A percentile compares a stretch with the other conserved stretches of the same genome.
phyloP scores from a whole-genome alignment of 2,113 vertebrate species.

The Mungos mungo region DNA sequence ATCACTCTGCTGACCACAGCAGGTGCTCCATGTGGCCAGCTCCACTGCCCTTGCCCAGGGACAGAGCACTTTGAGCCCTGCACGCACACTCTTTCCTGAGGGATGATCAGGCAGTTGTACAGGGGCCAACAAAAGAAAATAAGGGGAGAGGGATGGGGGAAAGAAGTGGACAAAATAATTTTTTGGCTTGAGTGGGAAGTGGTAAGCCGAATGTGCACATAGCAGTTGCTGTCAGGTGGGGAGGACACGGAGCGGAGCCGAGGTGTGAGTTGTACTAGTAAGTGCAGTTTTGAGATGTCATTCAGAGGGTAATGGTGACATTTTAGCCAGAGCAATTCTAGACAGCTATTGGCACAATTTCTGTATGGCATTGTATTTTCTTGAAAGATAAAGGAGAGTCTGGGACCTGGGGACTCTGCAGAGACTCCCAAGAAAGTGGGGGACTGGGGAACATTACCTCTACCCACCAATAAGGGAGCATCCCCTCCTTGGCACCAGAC shows the following conservation, averaged over 20 bases:
- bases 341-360: not conserved
- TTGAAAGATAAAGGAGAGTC: not conserved
- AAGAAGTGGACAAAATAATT: not conserved
- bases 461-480: too few species aligned
- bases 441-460: too few species aligned
- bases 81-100: not conserved
- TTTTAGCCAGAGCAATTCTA: not conserved
- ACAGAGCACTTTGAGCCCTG: rapidly evolving
- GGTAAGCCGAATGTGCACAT: rapidly evolving
- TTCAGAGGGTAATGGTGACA: not conserved
- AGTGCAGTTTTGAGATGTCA: not conserved
- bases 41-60: not conserved
- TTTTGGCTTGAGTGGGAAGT: not conserved
- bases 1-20: rapidly evolving
- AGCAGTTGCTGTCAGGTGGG: not conserved
- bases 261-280: not conserved
- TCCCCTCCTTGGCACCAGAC: not conserved
- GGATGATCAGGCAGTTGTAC: too few species aligned
- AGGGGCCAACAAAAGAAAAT: not conserved
- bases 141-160: not conserved
- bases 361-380: not conserved
- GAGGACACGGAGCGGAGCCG: not conserved
- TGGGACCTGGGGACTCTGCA: not conserved
- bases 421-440: not conserved
- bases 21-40: too few species aligned